phyloP scores from a whole-genome alignment of 2,113 vertebrate genomes.

The Sphyrna mokarran region DNA sequence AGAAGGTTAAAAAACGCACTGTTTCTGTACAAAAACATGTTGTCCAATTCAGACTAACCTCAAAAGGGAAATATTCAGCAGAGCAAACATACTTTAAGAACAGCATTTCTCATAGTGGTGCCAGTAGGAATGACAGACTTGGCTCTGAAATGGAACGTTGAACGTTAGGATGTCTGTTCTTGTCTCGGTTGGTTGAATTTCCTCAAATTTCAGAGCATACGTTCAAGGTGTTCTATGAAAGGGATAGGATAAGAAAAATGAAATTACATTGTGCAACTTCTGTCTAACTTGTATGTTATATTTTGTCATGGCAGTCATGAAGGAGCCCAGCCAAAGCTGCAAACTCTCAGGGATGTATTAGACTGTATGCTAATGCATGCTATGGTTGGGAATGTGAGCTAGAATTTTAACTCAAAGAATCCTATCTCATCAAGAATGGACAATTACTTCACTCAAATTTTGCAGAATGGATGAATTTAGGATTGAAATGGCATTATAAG shows the following conservation, averaged over 20 bases:
- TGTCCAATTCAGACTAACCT: not conserved
- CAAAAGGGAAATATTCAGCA: slow-evolving; percentile 25
- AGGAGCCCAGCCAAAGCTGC: not conserved
- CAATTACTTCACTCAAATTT: not conserved
- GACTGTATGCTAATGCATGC: not conserved
- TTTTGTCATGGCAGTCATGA: not conserved
- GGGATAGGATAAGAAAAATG: not conserved
- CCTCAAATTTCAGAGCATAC: not conserved
- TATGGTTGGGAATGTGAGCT: not conserved
- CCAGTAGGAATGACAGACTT: slow-evolving; percentile 25
- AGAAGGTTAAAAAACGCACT: not conserved
- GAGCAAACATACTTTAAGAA: slow-evolving; percentile 19
- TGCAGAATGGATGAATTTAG: not conserved
- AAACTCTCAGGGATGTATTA: not conserved
- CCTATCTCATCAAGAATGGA: not conserved
- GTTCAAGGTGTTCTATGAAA: not conserved
- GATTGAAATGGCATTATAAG: not conserved
- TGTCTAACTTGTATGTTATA: not conserved
- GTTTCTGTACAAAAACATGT: slow-evolving; percentile 18
- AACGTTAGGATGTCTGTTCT: not conserved
- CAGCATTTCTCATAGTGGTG: slow-evolving; percentile 11
- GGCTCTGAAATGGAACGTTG: not conserved
- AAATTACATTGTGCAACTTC: not conserved
- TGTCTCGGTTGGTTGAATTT: not conserved
- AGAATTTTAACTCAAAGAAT: not conserved